A percentile compares a stretch with the other conserved stretches of the same genome.
Evolutionary conservation across 2,888 invertebrate species (phyloP).

Genomic region (Stenotaenia linearis): DNA sequence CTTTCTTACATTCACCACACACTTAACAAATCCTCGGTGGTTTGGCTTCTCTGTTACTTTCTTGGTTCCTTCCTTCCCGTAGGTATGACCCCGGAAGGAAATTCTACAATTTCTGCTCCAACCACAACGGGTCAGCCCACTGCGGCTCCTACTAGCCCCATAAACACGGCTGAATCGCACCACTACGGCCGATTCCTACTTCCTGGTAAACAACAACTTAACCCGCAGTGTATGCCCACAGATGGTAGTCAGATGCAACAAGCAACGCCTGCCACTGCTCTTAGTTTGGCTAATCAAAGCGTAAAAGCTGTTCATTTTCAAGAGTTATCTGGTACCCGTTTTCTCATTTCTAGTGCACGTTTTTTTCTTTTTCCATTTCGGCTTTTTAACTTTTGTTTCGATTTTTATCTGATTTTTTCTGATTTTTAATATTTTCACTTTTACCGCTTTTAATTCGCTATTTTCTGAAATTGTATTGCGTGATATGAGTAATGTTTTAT

Average conservation of each 20-base stretch:
- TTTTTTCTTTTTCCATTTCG: neutral
- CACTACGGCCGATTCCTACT: slow-evolving; percentile 60
- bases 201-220: slow-evolving; percentile 33
- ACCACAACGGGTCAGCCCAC: neutral
- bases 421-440: neutral
- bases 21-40: neutral
- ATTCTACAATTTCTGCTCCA: slow-evolving; percentile 42
- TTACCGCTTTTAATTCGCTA: neutral
- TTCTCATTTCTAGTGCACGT: slow-evolving; percentile 5
- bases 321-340: slow-evolving; percentile 21
- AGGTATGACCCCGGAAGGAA: slow-evolving; percentile 38
- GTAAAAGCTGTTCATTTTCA: slow-evolving; percentile 32
- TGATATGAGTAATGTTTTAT: neutral
- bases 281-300: slow-evolving; percentile 5
- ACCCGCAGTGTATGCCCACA: neutral
- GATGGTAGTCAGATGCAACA: neutral
- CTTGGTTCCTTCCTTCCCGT: neutral
- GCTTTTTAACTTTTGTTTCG: neutral
- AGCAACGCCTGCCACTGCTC: neutral
- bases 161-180: slow-evolving; percentile 37
- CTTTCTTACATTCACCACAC: neutral
- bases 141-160: slow-evolving; percentile 39
- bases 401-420: neutral
- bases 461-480: neutral
- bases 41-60: slow-evolving; percentile 11